phyloP scores from a whole-genome alignment of 2,888 invertebrate genomes.

The Cabera pusaria region DNA sequence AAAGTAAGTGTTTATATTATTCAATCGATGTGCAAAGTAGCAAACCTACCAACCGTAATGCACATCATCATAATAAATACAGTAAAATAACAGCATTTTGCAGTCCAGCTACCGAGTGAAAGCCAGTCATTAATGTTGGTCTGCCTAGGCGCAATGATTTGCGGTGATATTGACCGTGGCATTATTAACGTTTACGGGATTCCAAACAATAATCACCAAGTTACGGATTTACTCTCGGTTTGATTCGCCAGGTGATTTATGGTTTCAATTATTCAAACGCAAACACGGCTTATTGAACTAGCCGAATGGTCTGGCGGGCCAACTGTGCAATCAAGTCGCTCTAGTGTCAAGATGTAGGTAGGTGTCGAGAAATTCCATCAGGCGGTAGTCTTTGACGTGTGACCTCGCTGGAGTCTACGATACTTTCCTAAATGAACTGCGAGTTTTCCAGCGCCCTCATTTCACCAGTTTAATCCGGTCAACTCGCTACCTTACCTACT shows the following conservation, averaged over 20 bases:
- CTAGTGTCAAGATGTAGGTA: not conserved
- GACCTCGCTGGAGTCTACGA: slow-evolving; percentile 23
- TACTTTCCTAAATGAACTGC: slow-evolving; percentile 28
- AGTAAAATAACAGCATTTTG: slow-evolving; percentile 29
- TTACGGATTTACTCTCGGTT: not conserved
- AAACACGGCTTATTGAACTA: not conserved
- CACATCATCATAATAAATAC: slow-evolving; percentile 17
- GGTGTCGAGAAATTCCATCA: slow-evolving; percentile 18
- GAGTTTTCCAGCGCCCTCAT: slow-evolving; percentile 34
- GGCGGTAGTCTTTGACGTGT: slow-evolving; percentile 13
- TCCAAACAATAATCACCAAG: slow-evolving; percentile 2
- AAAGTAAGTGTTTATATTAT: slow-evolving; percentile 19
- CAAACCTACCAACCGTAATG: slow-evolving; percentile 17
- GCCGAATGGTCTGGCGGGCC: not conserved
- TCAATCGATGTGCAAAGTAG: slow-evolving; percentile 5
- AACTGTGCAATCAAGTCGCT: slow-evolving; percentile 6
- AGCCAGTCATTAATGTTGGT: slow-evolving; percentile 21
- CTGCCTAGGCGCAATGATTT: slow-evolving; percentile 16
- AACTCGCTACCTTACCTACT: slow-evolving; percentile 26
- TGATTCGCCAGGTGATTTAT: slow-evolving; percentile 1
- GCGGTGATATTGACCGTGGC: slow-evolving; percentile 16
- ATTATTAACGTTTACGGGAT: slow-evolving; percentile 11
- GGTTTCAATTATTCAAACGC: slow-evolving; percentile 1
- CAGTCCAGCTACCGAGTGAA: slow-evolving; percentile 20
- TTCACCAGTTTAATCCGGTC: slow-evolving; percentile 41